These are phyloP conservation scores for Nannospalax galili DNA, from an alignment of 2,113 vertebrate genomes.

Conservation along the genomic window DNA sequence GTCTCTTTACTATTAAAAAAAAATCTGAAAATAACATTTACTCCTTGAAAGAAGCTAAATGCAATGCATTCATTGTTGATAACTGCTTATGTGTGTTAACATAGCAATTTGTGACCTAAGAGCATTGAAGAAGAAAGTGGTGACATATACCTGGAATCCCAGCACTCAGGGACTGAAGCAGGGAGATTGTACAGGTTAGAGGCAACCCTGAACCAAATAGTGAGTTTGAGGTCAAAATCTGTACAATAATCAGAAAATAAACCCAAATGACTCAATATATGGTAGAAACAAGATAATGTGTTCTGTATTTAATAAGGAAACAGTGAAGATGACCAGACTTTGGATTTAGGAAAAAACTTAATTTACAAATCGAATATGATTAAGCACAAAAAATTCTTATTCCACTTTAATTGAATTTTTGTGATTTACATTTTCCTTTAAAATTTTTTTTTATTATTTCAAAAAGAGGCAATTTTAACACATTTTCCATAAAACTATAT, in stretches of 20 bases:
- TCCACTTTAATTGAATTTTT: too few species aligned
- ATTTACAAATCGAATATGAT: too few species aligned
- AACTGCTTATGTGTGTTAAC: background rate
- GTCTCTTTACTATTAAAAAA: background rate
- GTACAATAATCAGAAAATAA: background rate
- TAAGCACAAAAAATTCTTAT: background rate
- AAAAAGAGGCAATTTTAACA: too few species aligned
- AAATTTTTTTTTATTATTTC: too few species aligned
- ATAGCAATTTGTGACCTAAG: background rate
- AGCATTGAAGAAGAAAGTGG: background rate
- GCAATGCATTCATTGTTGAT: background rate
- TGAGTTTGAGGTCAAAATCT: background rate
- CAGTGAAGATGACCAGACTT: background rate
- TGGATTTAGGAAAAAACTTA: background rate
- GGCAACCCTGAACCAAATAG: background rate
- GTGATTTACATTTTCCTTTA: too few species aligned
- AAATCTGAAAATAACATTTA: slow-evolving; percentile 7
- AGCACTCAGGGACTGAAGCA: too few species aligned
- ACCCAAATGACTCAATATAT: background rate
- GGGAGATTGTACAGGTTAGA: background rate
- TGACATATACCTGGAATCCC: background rate
- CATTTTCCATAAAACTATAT: too few species aligned
- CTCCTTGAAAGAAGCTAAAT: background rate
- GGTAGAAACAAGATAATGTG: background rate
- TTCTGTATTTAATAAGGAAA: background rate